Conservation (phyloP, 2,888 invertebrate genomes). For the Morinoia aosen region DNA sequence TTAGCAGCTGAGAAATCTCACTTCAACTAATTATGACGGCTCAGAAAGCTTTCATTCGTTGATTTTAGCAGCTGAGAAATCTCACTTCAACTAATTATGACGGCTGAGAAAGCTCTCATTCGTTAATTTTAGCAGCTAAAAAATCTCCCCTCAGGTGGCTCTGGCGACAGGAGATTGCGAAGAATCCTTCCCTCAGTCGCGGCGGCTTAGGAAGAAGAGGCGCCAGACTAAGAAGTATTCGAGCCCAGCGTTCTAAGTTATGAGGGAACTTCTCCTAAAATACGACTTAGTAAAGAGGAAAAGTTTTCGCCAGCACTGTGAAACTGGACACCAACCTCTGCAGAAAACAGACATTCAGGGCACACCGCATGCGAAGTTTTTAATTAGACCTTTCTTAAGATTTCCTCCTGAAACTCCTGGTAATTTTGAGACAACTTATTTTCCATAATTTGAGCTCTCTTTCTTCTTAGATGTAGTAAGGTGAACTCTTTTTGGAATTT, state of each 20-base stretch:
- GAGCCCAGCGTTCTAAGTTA: background rate
- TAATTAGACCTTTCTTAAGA: conserved; percentile 10
- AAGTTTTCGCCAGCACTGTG: background rate
- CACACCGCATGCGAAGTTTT: conserved; percentile 1
- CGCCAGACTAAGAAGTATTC: background rate
- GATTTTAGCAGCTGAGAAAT: background rate
- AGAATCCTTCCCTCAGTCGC: no score
- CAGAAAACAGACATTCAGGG: conserved; percentile 2
- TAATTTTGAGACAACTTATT: background rate
- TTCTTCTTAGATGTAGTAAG: background rate
- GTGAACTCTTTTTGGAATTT: background rate
- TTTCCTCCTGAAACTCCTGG: background rate
- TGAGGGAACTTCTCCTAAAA: conserved; percentile 3
- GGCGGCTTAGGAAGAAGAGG: background rate
- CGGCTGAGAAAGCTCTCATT: background rate
- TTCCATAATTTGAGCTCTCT: background rate
- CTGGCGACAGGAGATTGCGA: background rate
- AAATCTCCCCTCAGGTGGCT: background rate
- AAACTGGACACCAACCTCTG: conserved; percentile 1
- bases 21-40: background rate
- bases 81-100: background rate
- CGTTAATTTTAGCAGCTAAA: background rate
- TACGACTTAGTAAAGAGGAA: conserved; percentile 4
- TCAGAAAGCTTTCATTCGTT: background rate
- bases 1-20: background rate